Conservation (phyloP, 2,888 invertebrate species). For the Malacosoma neustria region DNA sequence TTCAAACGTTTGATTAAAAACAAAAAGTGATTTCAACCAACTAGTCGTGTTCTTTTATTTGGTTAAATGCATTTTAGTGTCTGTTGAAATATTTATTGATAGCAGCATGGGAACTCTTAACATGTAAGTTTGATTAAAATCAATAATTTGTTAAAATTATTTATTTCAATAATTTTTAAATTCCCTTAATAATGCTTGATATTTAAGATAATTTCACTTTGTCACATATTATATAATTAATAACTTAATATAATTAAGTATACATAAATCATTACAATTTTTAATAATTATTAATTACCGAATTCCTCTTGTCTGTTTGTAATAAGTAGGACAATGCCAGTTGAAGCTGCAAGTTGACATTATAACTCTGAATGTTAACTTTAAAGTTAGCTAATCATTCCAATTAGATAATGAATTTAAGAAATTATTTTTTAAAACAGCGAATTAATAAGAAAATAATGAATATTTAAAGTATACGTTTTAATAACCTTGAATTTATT, state of each 20-base stretch:
- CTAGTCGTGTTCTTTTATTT: constrained; percentile 30
- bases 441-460: too few relatives aligned
- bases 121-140: constrained; percentile 40
- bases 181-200: too few relatives aligned
- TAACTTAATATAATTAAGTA: neutral
- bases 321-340: constrained; percentile 55
- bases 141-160: too few relatives aligned
- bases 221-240: constrained; percentile 2
- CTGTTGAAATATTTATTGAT: constrained; percentile 32
- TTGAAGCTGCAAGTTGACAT: constrained; percentile 13
- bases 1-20: constrained; percentile 25
- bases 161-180: neutral
- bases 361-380: constrained; percentile 15
- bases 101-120: constrained; percentile 52
- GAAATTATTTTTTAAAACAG: too few relatives aligned
- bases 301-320: constrained; percentile 37
- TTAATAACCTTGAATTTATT: neutral
- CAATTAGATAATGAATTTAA: too few relatives aligned
- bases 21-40: constrained; percentile 27
- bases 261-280: constrained; percentile 2
- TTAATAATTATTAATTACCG: constrained; percentile 29
- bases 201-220: too few relatives aligned
- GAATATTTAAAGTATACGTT: too few relatives aligned
- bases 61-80: constrained; percentile 43
- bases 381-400: constrained; percentile 5